A percentile compares a stretch with the other conserved stretches of the same genome.
Conservation (phyloP, 2,888 invertebrate species). For the Conus canariensis region DNA sequence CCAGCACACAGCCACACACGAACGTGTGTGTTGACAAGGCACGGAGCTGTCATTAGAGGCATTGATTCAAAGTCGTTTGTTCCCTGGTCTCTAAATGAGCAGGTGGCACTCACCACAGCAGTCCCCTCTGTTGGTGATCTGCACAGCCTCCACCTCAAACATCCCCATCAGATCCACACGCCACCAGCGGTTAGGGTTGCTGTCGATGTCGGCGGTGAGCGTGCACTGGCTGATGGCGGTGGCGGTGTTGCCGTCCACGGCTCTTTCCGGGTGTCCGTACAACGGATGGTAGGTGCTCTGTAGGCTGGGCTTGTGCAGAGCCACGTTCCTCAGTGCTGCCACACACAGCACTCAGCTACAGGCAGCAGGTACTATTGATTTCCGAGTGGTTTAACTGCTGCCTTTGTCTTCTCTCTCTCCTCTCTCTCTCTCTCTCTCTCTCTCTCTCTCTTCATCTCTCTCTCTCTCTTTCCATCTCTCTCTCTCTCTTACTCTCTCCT, state of each 20-base stretch:
- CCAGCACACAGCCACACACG: slow-evolving; percentile 8
- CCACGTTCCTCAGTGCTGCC: slow-evolving; percentile 18
- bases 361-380: too few relatives aligned
- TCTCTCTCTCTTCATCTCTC: too few relatives aligned
- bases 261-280: slow-evolving; percentile 49
- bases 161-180: not conserved
- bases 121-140: slow-evolving; percentile 30
- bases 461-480: too few relatives aligned
- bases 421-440: too few relatives aligned
- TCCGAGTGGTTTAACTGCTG: too few relatives aligned
- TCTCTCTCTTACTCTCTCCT: too few relatives aligned
- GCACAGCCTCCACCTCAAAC: not conserved
- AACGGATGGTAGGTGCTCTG: slow-evolving; percentile 31
- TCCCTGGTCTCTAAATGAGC: too few relatives aligned
- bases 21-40: not conserved
- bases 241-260: slow-evolving; percentile 42
- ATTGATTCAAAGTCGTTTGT: too few relatives aligned
- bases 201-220: slow-evolving; percentile 14
- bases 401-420: too few relatives aligned
- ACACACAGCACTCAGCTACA: not conserved
- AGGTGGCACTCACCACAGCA: slow-evolving; percentile 16
- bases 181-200: slow-evolving; percentile 24
- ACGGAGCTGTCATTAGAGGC: not conserved
- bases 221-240: not conserved
- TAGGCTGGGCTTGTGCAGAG: not conserved